phyloP scores from a whole-genome alignment of 2,797 vertebrate genomes.

The Siniperca undulata region DNA sequence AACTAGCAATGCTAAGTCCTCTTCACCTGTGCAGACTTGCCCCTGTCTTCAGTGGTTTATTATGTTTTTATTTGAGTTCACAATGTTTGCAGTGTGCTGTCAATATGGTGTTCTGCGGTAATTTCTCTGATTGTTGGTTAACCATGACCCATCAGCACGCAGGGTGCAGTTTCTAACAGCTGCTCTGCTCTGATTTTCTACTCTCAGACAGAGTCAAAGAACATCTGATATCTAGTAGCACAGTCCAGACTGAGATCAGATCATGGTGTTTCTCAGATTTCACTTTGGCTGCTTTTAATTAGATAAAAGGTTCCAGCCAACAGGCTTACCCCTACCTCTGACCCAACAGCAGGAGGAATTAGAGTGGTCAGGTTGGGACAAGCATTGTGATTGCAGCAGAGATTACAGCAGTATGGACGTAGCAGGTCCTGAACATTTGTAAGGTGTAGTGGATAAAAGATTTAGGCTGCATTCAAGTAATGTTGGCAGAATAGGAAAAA shows the following conservation, averaged over 20 bases:
- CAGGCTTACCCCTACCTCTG: constrained; percentile 65
- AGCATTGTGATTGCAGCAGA: constrained; percentile 51
- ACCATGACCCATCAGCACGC: constrained; percentile 46
- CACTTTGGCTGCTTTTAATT: constrained; percentile 78
- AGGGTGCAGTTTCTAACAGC: constrained; percentile 31
- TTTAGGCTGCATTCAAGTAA: constrained; percentile 7
- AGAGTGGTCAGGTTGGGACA: constrained; percentile 58
- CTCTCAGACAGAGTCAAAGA: constrained; percentile 47
- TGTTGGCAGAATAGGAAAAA: background rate
- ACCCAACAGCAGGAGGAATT: constrained; percentile 63
- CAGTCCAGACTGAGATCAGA: constrained; percentile 63
- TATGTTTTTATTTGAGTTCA: constrained; percentile 64
- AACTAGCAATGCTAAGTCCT: constrained; percentile 36
- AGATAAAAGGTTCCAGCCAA: constrained; percentile 72
- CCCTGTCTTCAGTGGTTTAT: constrained; percentile 69
- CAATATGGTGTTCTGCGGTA: constrained; percentile 39
- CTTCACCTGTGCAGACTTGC: constrained; percentile 74
- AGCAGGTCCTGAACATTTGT: constrained; percentile 24
- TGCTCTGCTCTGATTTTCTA: constrained; percentile 46
- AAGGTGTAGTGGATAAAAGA: constrained; percentile 29
- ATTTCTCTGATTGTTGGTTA: constrained; percentile 57
- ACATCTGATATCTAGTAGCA: constrained; percentile 60
- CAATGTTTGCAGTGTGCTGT: constrained; percentile 62
- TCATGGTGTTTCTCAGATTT: constrained; percentile 69
- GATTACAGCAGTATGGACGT: constrained; percentile 42